Base-by-base conservation (phyloP, 2,113 vertebrate species). In the Scartelaos histophorus region DNA sequence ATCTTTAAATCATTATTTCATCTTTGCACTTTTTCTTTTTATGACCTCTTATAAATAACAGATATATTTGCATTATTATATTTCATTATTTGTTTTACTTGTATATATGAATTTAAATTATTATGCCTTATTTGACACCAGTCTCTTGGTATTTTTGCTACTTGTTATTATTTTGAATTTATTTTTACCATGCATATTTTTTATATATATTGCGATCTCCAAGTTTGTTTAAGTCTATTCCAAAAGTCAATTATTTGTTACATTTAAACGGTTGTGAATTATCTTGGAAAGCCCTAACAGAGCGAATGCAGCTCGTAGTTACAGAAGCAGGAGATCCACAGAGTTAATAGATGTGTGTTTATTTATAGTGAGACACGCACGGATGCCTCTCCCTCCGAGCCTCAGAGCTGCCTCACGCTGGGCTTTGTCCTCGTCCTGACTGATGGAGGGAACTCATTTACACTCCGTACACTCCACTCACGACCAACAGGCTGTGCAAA, bases 381-480 rank as follows among this genome's bases (percentile, higher is more conserved):
- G 21, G 11, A 73, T 78, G 78, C 84, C 75, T 84, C 78, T 71
- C 76, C 74, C 66, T 71, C 46, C 29, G 22, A 82, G 76, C 29
- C 66, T 71, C 46, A 24, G 22, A 82, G 76, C 29, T 67, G 82
- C 78, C 76, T 78, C 87, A 88, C 15, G 72, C 87, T 90, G 90
- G 0, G 86, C 65, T 84, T 82, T 35, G 74, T 86, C 76, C 85
- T 79, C 78, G 74, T 77, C 80, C 71, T 88, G 87, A 84, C 88
- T 88, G 88, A 90, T 89, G 87, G 87, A 91, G 90, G 86, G 74
- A 81, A 86, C 88, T 89, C 89, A 86, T 90, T 91, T 90, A 75
- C 70, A 68, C 77, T 75, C 79, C 79, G 81, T 82, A 76, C 78
- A 73, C 84, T 61, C 74, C 82, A 60, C 80, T 83, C 69, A 82